Conservation (phyloP, 2,888 invertebrate genomes). For the Drepanosiphum platanoidis region DNA sequence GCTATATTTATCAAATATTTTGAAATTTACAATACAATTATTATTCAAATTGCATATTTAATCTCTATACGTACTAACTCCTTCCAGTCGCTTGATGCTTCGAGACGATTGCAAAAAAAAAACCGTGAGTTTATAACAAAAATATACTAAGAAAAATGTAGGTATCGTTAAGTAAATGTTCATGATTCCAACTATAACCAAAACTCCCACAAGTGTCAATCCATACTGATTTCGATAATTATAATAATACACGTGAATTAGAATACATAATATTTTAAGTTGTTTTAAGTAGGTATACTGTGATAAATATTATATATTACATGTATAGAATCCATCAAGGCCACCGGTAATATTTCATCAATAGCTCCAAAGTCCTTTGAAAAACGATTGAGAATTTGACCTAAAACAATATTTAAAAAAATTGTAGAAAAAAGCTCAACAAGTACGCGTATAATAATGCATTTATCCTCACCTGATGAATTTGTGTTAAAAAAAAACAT, state of each 20-base stretch:
- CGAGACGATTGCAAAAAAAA: conserved; percentile 84
- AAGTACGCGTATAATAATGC: conserved; percentile 50
- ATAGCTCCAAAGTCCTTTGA: conserved; percentile 86
- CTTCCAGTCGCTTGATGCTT: conserved; percentile 83
- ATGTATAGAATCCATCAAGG: conserved; percentile 72
- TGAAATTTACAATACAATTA: not conserved
- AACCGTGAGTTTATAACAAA: conserved; percentile 79
- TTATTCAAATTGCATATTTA: too few relatives aligned
- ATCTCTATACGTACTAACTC: conserved; percentile 76
- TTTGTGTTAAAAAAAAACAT: conserved; percentile 91
- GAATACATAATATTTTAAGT: too few relatives aligned
- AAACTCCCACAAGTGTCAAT: conserved; percentile 81
- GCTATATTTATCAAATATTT: conserved; percentile 73
- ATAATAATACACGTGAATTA: conserved; percentile 65
- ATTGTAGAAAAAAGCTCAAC: conserved; percentile 22
- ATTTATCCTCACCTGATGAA: conserved; percentile 75
- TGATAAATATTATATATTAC: conserved; percentile 67
- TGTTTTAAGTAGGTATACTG: conserved; percentile 39
- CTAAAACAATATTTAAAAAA: too few relatives aligned
- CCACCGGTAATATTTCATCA: conserved; percentile 73
- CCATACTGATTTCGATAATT: too few relatives aligned
- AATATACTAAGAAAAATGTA: conserved; percentile 76
- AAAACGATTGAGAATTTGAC: conserved; percentile 85
- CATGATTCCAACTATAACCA: conserved; percentile 78
- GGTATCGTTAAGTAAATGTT: conserved; percentile 80